These are phyloP conservation scores for Rhyacichthys aspro DNA, from an alignment of 2,797 vertebrate genomes.

Conservation along the genomic window DNA sequence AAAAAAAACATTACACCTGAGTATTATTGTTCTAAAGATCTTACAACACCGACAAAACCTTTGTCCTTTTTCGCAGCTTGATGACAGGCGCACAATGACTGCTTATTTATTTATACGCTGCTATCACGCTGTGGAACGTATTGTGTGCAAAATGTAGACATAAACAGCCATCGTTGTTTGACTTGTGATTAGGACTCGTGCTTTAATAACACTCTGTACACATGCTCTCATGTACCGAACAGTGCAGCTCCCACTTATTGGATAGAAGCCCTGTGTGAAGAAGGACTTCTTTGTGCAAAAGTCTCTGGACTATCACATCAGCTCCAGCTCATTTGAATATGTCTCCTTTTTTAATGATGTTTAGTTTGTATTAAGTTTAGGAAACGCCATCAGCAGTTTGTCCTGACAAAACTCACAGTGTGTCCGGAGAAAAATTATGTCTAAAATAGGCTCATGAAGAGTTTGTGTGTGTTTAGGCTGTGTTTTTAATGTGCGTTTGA, in stretches of 20 bases:
- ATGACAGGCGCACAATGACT: conserved; percentile 13
- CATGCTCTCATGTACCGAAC: conserved; percentile 49
- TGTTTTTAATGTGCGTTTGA: neutral
- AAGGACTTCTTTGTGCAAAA: conserved; percentile 55
- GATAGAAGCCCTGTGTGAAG: conserved; percentile 43
- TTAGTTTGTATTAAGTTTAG: conserved; percentile 55
- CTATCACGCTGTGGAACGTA: conserved; percentile 11
- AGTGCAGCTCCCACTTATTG: conserved; percentile 35
- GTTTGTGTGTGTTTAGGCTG: neutral
- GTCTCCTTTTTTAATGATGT: conserved; percentile 26
- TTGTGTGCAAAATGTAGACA: conserved; percentile 13
- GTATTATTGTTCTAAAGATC: conserved; percentile 10
- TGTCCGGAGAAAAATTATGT: neutral
- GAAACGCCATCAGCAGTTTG: conserved; percentile 35
- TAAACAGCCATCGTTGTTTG: conserved; percentile 61
- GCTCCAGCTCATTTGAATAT: conserved; percentile 59
- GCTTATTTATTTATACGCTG: neutral
- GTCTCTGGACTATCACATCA: conserved; percentile 27
- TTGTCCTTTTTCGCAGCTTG: neutral
- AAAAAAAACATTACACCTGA: conserved; percentile 7
- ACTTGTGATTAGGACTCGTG: conserved; percentile 52
- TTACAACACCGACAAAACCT: neutral
- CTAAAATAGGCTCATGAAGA: too few species aligned
- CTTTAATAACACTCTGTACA: conserved; percentile 69
- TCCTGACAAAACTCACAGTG: conserved; percentile 17